Percentiles rank a stretch among this genome's conserved stretches.
phyloP scores from a whole-genome alignment of 2,888 invertebrate genomes.

The Cerastoderma edule region DNA sequence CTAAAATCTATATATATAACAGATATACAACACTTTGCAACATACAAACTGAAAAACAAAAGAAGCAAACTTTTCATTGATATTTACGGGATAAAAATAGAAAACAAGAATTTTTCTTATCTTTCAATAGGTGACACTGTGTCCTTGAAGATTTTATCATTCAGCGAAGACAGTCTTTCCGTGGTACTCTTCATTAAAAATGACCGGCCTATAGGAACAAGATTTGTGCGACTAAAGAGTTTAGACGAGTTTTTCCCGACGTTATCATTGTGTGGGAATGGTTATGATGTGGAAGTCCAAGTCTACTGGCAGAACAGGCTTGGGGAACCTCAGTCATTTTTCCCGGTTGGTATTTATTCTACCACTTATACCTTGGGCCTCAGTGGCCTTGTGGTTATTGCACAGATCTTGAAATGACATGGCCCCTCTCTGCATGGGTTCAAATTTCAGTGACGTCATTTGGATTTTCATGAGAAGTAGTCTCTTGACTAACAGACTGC shows the following conservation, averaged over 20 bases:
- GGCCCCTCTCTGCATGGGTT: no score
- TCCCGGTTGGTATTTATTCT: constrained; percentile 67
- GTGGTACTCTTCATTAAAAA: constrained; percentile 79
- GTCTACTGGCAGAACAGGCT: constrained; percentile 79
- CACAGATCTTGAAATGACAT: no score
- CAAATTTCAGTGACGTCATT: no score
- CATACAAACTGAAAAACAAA: no score
- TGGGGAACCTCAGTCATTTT: constrained; percentile 64
- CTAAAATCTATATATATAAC: no score
- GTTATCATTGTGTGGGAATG: constrained; percentile 77
- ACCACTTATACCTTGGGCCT: neutral
- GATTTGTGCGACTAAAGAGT: constrained; percentile 70
- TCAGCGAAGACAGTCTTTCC: constrained; percentile 67
- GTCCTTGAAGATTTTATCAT: constrained; percentile 72
- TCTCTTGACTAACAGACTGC: no score
- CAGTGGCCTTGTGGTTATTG: no score
- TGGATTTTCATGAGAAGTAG: no score
- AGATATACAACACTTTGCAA: no score
- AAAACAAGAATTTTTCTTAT: no score
- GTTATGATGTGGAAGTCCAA: constrained; percentile 75
- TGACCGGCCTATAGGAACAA: constrained; percentile 74
- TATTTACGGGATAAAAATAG: no score
- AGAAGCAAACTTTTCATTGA: no score
- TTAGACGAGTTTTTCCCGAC: constrained; percentile 75
- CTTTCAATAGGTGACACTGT: constrained; percentile 65